Conservation (phyloP, 2,113 vertebrate species). For the Perca flavescens region DNA sequence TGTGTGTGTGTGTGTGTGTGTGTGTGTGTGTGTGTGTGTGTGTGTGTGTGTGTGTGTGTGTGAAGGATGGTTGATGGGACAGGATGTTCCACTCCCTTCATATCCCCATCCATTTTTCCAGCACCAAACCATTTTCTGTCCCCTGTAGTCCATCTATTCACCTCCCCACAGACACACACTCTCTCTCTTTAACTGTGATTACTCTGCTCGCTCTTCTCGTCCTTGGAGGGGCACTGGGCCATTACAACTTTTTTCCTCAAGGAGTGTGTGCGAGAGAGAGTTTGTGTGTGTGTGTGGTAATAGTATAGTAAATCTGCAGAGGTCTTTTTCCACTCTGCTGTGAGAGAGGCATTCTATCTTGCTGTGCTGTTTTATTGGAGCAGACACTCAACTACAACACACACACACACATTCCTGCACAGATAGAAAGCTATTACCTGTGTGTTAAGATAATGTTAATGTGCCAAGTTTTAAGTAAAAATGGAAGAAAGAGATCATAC, state of each 20-base stretch:
- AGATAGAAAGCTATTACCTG: slow-evolving; percentile 20
- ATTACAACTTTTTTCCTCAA: slow-evolving; percentile 65
- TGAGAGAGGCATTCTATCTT: slow-evolving; percentile 67
- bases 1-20: slow-evolving; percentile 46
- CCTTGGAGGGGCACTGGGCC: slow-evolving; percentile 78
- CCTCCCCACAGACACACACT: slow-evolving; percentile 48
- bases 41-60: not conserved
- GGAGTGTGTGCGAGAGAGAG: slow-evolving; percentile 20
- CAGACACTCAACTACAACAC: slow-evolving; percentile 55
- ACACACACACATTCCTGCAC: slow-evolving; percentile 37
- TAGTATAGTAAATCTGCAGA: slow-evolving; percentile 79
- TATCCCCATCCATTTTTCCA: slow-evolving; percentile 72
- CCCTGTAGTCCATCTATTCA: slow-evolving; percentile 58
- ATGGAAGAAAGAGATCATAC: not conserved
- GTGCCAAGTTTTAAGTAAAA: not conserved
- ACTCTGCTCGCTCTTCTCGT: slow-evolving; percentile 68
- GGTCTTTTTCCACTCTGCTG: slow-evolving; percentile 73
- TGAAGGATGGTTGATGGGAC: slow-evolving; percentile 66
- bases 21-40: slow-evolving; percentile 46
- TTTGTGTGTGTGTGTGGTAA: slow-evolving; percentile 64
- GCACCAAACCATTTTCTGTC: slow-evolving; percentile 61
- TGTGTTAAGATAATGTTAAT: slow-evolving; percentile 32
- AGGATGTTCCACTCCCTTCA: slow-evolving; percentile 76
- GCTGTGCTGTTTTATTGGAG: slow-evolving; percentile 65
- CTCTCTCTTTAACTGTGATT: slow-evolving; percentile 75